phyloP scores from a whole-genome alignment of 2,888 invertebrate genomes.

The Torymus texanus region DNA sequence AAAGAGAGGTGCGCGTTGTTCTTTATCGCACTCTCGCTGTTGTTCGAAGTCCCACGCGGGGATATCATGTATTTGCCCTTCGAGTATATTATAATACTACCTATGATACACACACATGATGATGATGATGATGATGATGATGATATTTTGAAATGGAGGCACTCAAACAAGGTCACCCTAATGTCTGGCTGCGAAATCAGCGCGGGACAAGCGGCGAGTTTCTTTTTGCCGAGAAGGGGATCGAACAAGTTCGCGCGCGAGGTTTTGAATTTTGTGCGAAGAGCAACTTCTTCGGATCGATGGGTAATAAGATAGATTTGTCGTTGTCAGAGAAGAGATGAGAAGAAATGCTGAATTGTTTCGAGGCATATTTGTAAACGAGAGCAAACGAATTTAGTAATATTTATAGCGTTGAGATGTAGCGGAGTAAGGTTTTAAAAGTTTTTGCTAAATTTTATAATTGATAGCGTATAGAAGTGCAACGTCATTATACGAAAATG shows the following conservation, averaged over 20 bases:
- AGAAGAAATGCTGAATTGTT: background rate
- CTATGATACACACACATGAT: too few relatives aligned
- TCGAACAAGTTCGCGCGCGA: too few relatives aligned
- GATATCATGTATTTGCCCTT: too few relatives aligned
- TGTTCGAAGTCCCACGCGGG: slow-evolving; percentile 34
- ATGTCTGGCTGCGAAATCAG: slow-evolving; percentile 12
- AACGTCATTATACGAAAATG: too few relatives aligned
- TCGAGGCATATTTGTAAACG: slow-evolving; percentile 2
- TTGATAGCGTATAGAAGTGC: background rate
- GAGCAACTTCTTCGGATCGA: too few relatives aligned
- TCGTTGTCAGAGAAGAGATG: background rate
- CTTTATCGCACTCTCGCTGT: slow-evolving; percentile 24
- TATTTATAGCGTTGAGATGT: slow-evolving; percentile 1
- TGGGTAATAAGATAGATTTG: too few relatives aligned
- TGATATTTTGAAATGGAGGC: slow-evolving; percentile 35
- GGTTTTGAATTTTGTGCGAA: too few relatives aligned
- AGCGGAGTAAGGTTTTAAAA: background rate
- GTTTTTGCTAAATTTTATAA: slow-evolving; percentile 36
- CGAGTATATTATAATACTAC: too few relatives aligned
- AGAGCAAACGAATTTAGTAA: background rate
- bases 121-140: too few relatives aligned
- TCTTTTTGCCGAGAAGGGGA: too few relatives aligned
- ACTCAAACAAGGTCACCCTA: slow-evolving; percentile 48
- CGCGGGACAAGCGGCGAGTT: too few relatives aligned
- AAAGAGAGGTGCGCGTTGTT: too few relatives aligned